phyloP scores from a whole-genome alignment of 2,888 invertebrate genomes.

The Caenorhabditis macrosperma region DNA sequence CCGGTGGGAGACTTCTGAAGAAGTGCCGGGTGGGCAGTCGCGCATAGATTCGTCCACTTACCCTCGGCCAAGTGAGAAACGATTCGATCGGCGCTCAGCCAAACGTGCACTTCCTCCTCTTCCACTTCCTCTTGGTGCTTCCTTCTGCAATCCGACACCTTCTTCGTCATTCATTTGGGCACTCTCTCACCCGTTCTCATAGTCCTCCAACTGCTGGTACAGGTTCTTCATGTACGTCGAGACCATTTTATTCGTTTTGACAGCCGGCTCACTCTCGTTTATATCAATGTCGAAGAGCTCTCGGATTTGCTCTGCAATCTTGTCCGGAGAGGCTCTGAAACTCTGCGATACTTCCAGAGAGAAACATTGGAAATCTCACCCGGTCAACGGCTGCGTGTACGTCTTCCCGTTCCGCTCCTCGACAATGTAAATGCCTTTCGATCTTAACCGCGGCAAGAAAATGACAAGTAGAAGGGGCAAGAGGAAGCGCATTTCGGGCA shows the following conservation, averaged over 20 bases:
- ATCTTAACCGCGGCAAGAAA: background rate
- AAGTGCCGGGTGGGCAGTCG: background rate
- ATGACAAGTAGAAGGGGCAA: constrained; percentile 4
- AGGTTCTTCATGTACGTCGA: constrained; percentile 47
- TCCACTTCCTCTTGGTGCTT: constrained; percentile 3
- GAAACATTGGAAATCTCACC: constrained; percentile 16
- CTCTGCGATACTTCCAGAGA: background rate
- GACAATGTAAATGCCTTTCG: constrained; percentile 51
- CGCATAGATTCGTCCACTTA: background rate
- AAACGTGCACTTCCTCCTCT: constrained; percentile 43
- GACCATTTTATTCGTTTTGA: constrained; percentile 5
- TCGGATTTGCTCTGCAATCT: constrained; percentile 48
- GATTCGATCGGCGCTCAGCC: constrained; percentile 52
- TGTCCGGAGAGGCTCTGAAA: constrained; percentile 11
- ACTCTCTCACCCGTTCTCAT: constrained; percentile 38
- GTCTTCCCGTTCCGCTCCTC: constrained; percentile 57
- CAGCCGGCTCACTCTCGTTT: constrained; percentile 15
- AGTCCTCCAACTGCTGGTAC: constrained; percentile 46
- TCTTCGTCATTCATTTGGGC: background rate
- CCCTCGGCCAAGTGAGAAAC: constrained; percentile 39
- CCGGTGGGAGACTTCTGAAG: constrained; percentile 40
- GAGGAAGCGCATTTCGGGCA: constrained; percentile 1
- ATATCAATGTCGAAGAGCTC: constrained; percentile 50
- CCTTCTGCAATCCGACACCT: constrained; percentile 81
- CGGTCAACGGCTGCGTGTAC: constrained; percentile 46